Evolutionary conservation across 2,113 vertebrate genomes (phyloP).

Genomic region (Myodes glareolus): DNA sequence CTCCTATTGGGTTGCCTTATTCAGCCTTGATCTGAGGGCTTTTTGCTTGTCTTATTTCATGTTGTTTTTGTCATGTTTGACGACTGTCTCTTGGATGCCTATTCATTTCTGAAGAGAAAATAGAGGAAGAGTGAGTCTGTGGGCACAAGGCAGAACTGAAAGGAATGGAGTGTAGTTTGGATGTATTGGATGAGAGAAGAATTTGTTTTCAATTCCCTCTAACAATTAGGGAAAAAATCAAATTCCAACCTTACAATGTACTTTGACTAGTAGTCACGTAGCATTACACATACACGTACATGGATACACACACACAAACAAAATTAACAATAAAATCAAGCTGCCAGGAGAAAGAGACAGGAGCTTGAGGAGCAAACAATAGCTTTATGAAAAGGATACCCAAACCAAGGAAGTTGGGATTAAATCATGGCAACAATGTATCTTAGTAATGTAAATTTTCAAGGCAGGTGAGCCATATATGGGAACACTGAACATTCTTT

Average conservation of each 20-base stretch:
- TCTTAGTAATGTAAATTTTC: not conserved
- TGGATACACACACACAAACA: not conserved
- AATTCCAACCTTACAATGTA: not conserved
- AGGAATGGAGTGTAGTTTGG: not conserved
- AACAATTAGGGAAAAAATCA: not conserved
- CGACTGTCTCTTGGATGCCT: not conserved
- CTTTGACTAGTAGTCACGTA: not conserved
- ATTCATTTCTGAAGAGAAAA: not conserved
- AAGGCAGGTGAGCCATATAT: too few relatives aligned
- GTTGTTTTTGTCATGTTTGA: not conserved
- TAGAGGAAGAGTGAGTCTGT: not conserved
- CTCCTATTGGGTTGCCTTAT: too few relatives aligned
- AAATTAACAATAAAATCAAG: not conserved
- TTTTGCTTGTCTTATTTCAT: not conserved
- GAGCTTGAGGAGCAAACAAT: not conserved
- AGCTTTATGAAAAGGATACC: not conserved
- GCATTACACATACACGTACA: not conserved
- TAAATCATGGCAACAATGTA: not conserved
- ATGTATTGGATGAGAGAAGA: not conserved
- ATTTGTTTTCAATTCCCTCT: not conserved
- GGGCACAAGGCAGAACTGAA: fast-evolving
- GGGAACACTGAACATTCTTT: not conserved
- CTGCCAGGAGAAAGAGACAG: not conserved
- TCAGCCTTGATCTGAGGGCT: not conserved
- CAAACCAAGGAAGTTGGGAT: not conserved